Evolutionary conservation across 2,113 vertebrate genomes (phyloP).

Genomic region (Ailurus styani): DNA sequence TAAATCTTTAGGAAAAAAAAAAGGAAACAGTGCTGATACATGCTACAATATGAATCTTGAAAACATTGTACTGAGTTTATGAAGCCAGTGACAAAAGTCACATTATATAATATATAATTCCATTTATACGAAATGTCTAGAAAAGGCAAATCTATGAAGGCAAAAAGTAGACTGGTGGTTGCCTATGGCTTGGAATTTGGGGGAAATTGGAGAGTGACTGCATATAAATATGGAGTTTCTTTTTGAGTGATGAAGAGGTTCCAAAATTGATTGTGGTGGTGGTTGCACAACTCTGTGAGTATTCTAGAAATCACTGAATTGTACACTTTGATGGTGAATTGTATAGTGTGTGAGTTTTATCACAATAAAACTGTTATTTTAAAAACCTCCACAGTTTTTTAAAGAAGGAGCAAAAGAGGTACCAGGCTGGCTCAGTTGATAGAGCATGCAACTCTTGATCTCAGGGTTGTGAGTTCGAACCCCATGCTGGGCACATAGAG

Average conservation of each 20-base stretch:
- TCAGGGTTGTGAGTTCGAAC: neutral
- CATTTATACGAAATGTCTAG: neutral
- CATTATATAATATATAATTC: neutral
- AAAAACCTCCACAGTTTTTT: neutral
- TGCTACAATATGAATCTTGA: neutral
- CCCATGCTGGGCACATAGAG: neutral
- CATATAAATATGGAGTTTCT: neutral
- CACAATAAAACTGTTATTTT: neutral
- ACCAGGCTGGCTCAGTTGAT: neutral
- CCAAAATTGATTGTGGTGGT: neutral
- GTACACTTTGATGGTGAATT: neutral
- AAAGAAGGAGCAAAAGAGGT: neutral
- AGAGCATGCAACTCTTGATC: neutral
- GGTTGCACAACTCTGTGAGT: neutral
- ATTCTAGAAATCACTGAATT: neutral
- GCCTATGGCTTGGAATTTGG: neutral
- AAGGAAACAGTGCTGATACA: neutral
- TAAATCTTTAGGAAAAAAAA: no score
- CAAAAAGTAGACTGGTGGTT: neutral
- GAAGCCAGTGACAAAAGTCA: neutral
- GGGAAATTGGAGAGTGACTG: neutral
- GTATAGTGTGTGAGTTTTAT: neutral
- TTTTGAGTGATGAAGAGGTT: neutral
- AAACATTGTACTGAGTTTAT: neutral
- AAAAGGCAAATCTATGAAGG: neutral